Base-by-base conservation (phyloP, 2,888 invertebrate species). In the Tinea semifulvella region DNA sequence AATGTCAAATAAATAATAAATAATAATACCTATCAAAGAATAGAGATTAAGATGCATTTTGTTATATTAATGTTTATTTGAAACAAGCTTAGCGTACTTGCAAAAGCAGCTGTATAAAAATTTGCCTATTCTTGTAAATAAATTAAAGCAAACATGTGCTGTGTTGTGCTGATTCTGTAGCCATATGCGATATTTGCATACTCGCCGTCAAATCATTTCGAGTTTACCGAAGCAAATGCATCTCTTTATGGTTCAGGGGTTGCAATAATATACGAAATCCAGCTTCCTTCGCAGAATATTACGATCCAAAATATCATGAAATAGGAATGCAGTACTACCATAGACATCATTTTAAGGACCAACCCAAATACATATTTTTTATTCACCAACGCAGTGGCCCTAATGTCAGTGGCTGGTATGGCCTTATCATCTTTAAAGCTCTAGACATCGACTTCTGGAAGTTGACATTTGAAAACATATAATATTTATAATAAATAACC, bases 131-230 rank as follows among this genome's bases (percentile, higher is more conserved):
- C n/a, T n/a, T n/a, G n/a, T n/a, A n/a, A n/a, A n/a, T n/a, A n/a
- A n/a, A n/a, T n/a, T n/a, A n/a, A n/a, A n/a, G n/a, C n/a, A n/a
- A n/a, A n/a, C n/a, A n/a, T n/a, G n/a, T n/a, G n/a, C n/a, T n/a
- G n/a, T n/a, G n/a, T n/a, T n/a, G n/a, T n/a, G n/a, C n/a, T n/a
- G n/a, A n/a, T n/a, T n/a, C n/a, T n/a, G 36, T 36, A 16, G 18
- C 36, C 36, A 36, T 36, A 18, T 36, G 36, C 18, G 36, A 36
- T 18, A 36, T 31, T 31, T 31, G 31, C 13, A 31, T 40, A 10
- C 22, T 53, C 52, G 67, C 71, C 71, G 68, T 68, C 68, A 59
- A 62, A 62, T 61, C 65, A 56, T 51, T 53, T 47, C 56, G 50
- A 57, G 60, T 65, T 65, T 62, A 58, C 63, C 45, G 40, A 50